phyloP scores from a whole-genome alignment of 1,140 invertebrate genomes.

The Neodiprion pinetum region DNA sequence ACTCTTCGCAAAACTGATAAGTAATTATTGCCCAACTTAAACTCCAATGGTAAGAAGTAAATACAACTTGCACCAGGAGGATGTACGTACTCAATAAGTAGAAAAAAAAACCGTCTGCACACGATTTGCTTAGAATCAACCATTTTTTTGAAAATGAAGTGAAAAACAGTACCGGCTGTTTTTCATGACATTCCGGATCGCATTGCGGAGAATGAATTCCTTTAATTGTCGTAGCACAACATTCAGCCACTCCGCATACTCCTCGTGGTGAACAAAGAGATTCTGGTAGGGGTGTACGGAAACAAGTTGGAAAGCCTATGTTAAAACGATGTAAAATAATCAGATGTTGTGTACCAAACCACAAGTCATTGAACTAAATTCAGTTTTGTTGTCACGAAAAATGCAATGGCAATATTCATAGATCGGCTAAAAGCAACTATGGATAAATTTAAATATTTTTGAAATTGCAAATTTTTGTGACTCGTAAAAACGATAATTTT shows the following conservation, averaged over 20 bases:
- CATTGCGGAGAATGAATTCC: constrained; percentile 28
- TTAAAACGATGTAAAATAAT: background rate
- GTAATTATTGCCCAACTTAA: background rate
- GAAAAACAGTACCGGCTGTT: constrained; percentile 27
- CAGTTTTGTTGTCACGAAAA: too few species aligned
- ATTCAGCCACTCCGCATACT: constrained; percentile 27
- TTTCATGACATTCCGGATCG: constrained; percentile 28
- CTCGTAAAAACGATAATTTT: too few species aligned
- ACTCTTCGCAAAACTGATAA: constrained; percentile 33
- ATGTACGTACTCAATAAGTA: too few species aligned
- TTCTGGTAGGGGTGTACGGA: constrained; percentile 28
- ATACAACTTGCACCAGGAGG: too few species aligned
- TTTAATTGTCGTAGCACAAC: constrained; percentile 25
- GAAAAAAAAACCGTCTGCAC: too few species aligned
- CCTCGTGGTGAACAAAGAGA: constrained; percentile 30
- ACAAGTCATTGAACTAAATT: background rate
- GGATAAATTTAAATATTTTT: too few species aligned
- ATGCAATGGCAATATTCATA: too few species aligned
- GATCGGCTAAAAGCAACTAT: too few species aligned
- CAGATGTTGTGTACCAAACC: background rate
- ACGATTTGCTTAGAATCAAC: background rate
- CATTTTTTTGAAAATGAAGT: background rate
- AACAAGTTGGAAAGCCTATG: constrained; percentile 36
- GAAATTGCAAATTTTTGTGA: too few species aligned
- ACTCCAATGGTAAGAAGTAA: too few species aligned